These are phyloP conservation scores for Heliornis fulica DNA, from an alignment of 2,113 vertebrate species.

Conservation along the genomic window DNA sequence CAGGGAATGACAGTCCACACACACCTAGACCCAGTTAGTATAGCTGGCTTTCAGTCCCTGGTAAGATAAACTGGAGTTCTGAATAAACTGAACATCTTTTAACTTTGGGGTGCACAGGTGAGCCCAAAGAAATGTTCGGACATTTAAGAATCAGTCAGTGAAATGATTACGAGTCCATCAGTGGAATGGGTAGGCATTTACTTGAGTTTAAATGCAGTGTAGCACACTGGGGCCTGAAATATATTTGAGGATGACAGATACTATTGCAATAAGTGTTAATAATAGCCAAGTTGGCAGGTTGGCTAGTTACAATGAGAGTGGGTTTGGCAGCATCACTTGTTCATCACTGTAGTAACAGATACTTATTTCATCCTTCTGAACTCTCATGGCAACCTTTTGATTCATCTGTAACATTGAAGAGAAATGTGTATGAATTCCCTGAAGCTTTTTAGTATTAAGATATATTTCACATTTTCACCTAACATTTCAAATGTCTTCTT, in stretches of 20 bases:
- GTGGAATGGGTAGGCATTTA: background rate
- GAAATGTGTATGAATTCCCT: background rate
- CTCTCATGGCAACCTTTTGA: background rate
- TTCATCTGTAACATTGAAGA: background rate
- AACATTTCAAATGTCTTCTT: conserved; percentile 48
- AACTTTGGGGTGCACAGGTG: background rate
- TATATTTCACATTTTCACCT: background rate
- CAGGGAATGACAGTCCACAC: background rate
- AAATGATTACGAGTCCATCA: background rate
- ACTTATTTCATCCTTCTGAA: background rate
- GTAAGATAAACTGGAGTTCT: background rate
- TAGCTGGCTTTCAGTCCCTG: background rate
- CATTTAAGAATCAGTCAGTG: background rate
- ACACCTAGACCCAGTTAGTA: background rate
- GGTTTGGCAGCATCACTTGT: background rate
- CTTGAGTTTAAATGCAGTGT: background rate
- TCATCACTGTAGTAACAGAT: background rate
- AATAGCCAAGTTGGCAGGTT: background rate
- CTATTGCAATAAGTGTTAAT: background rate
- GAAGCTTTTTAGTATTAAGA: background rate
- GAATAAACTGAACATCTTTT: background rate
- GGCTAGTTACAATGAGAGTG: background rate
- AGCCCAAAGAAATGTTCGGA: background rate
- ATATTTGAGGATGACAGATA: background rate
- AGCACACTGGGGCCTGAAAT: background rate